phyloP scores from a whole-genome alignment of 2,113 vertebrate species.

The Takifugu flavidus region DNA sequence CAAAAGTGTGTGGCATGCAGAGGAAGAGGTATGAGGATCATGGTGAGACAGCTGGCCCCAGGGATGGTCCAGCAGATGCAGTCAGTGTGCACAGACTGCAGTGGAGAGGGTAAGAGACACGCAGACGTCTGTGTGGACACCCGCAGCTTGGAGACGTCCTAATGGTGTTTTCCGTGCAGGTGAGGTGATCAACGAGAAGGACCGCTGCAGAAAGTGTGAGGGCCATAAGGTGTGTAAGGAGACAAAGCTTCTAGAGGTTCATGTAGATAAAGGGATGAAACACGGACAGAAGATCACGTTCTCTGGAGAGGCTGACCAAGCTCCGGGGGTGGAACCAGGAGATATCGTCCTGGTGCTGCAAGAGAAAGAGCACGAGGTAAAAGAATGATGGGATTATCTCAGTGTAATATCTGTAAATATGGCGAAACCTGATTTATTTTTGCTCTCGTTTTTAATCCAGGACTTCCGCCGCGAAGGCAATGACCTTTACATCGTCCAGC shows the following conservation, averaged over 20 bases:
- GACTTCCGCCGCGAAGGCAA: conserved; percentile 84
- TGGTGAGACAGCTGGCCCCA: conserved; percentile 97
- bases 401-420: neutral
- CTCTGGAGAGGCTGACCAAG: conserved; percentile 95
- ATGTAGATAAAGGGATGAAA: conserved; percentile 99
- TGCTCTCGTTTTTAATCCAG: conserved; percentile 31
- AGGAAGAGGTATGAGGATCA: conserved; percentile 92
- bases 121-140: neutral
- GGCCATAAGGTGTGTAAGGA: conserved; percentile 98
- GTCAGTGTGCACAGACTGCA: conserved; percentile 96
- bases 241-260: conserved; percentile 97
- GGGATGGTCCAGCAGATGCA: conserved; percentile 99
- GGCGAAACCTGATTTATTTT: neutral
- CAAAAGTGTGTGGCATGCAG: conserved; percentile 94
- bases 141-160: neutral
- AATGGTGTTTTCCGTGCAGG: conserved; percentile 69
- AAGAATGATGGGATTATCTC: neutral
- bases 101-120: conserved; percentile 86
- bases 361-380: conserved; percentile 95
- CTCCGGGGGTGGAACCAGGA: conserved; percentile 93
- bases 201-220: conserved; percentile 99
- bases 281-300: conserved; percentile 98
- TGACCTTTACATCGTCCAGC: conserved; percentile 93
- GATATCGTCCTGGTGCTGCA: conserved; percentile 96
- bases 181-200: conserved; percentile 98